These are phyloP conservation scores for Eristalinus sepulchralis DNA, from an alignment of 2,888 invertebrate species.

Conservation along the genomic window DNA sequence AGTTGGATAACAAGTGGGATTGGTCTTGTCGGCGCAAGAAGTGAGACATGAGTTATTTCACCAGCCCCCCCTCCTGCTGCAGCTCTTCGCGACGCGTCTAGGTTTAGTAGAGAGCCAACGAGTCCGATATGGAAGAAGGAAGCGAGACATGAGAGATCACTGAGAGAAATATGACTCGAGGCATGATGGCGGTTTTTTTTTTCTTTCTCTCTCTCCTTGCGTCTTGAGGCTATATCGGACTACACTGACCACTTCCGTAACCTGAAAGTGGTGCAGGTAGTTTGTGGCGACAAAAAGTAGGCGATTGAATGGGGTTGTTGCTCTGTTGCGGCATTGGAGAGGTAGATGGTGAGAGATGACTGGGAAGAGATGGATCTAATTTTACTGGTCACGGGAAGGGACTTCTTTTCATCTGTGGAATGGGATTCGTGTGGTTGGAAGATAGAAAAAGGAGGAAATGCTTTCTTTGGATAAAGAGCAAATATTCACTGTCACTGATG, in stretches of 20 bases:
- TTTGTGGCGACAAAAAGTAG: background rate
- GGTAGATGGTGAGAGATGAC: background rate
- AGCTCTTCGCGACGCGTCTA: background rate
- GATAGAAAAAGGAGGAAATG: no score
- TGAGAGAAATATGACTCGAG: background rate
- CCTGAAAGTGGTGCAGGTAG: background rate
- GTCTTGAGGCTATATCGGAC: background rate
- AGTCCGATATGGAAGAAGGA: background rate
- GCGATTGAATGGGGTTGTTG: background rate
- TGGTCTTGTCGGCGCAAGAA: constrained; percentile 21
- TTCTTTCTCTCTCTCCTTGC: background rate
- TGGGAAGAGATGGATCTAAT: background rate
- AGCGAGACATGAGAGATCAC: background rate
- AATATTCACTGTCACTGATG: no score
- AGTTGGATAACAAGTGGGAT: constrained; percentile 58
- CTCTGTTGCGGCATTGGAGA: background rate
- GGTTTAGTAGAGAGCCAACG: background rate
- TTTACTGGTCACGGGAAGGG: background rate
- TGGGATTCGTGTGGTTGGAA: no score
- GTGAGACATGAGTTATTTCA: background rate
- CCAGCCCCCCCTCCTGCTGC: background rate
- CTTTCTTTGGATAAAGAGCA: no score
- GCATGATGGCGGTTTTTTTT: background rate
- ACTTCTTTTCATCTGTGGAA: no score
- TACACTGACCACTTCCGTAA: constrained; percentile 38